Evolutionary conservation across 2,888 invertebrate genomes (phyloP).

Genomic region (Saturnia pavonia): DNA sequence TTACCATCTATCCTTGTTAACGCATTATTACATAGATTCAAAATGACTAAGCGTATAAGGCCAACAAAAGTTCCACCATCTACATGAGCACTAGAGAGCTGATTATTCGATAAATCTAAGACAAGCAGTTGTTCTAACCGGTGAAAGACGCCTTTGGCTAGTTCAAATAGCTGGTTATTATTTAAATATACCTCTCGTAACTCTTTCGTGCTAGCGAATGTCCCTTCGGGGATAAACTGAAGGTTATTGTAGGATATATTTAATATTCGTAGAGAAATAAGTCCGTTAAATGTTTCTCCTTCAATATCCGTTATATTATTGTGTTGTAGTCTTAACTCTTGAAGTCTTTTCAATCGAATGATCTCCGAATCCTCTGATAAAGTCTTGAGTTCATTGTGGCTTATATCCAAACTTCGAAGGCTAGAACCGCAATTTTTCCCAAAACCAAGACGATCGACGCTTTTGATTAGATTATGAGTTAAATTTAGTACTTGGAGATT

Average conservation of each 20-base stretch:
- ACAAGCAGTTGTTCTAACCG: constrained; percentile 92
- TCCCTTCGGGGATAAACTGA: constrained; percentile 89
- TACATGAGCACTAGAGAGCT: constrained; percentile 91
- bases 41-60: constrained; percentile 91
- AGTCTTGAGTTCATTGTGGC: constrained; percentile 88
- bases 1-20: constrained; percentile 91
- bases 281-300: constrained; percentile 89
- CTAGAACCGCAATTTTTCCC: constrained; percentile 85
- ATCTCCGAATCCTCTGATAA: constrained; percentile 89
- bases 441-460: constrained; percentile 89
- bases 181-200: constrained; percentile 92
- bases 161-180: constrained; percentile 91
- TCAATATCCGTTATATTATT: constrained; percentile 91
- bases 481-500: constrained; percentile 92
- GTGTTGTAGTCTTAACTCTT: constrained; percentile 89
- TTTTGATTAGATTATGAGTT: constrained; percentile 90
- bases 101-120: constrained; percentile 93
- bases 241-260: constrained; percentile 94
- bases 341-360: constrained; percentile 87
- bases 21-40: constrained; percentile 93
- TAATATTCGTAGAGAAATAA: constrained; percentile 89
- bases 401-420: constrained; percentile 89
- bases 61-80: constrained; percentile 93
- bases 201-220: constrained; percentile 91
- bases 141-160: constrained; percentile 92